Evolutionary conservation across 1,140 invertebrate genomes (phyloP).

Genomic region (Zophobas atratus): DNA sequence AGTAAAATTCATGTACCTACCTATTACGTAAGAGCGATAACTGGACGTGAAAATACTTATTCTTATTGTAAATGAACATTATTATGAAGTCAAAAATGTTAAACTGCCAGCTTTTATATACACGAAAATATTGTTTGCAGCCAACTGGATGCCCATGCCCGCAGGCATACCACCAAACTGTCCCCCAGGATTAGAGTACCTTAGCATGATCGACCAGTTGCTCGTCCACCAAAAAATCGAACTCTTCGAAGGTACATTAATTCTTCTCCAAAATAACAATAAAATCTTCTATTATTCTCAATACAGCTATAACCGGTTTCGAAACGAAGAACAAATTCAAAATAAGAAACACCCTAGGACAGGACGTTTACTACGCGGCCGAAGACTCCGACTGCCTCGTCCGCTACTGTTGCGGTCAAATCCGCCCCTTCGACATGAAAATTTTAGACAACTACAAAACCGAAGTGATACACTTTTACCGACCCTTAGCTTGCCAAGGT

Average conservation of each 20-base stretch:
- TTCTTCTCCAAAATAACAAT: not conserved
- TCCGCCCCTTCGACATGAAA: constrained; percentile 88
- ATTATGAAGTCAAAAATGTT: too few relatives aligned
- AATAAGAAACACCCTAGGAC: constrained; percentile 82
- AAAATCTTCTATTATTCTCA: not conserved
- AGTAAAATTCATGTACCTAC: too few relatives aligned
- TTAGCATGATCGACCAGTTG: constrained; percentile 90
- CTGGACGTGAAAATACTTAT: too few relatives aligned
- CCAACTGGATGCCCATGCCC: constrained; percentile 86
- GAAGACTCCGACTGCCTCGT: constrained; percentile 88
- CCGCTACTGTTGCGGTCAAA: constrained; percentile 83
- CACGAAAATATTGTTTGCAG: constrained; percentile 67
- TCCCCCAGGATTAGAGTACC: constrained; percentile 92
- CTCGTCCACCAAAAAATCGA: constrained; percentile 92
- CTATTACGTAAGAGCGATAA: too few relatives aligned
- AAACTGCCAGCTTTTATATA: too few relatives aligned
- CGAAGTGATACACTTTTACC: constrained; percentile 84
- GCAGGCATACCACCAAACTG: constrained; percentile 82
- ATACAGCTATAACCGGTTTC: constrained; percentile 79
- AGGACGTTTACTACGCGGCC: constrained; percentile 87
- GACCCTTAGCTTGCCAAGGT: constrained; percentile 82
- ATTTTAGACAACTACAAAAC: constrained; percentile 84
- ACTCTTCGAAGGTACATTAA: constrained; percentile 79
- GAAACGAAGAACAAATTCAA: constrained; percentile 93
- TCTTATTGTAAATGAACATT: too few relatives aligned